Evolutionary conservation across 2,888 invertebrate species (phyloP).

Genomic region (Chirona hameri): DNA sequence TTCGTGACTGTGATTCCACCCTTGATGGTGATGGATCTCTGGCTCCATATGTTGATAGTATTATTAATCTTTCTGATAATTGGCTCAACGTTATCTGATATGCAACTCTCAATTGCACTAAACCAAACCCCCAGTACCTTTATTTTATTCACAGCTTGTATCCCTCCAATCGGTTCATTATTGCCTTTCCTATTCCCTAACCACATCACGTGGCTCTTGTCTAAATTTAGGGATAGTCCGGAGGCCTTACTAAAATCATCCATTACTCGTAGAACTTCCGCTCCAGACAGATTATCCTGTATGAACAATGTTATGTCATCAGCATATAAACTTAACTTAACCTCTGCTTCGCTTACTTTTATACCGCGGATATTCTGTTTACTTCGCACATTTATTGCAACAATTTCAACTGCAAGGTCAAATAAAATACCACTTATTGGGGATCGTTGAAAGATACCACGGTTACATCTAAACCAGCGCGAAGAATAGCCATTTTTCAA

Average conservation of each 20-base stretch:
- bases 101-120: background rate
- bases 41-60: too few relatives aligned
- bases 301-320: background rate
- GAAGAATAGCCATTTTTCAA: background rate
- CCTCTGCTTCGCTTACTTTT: background rate
- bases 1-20: too few relatives aligned
- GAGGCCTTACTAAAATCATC: background rate
- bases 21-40: too few relatives aligned
- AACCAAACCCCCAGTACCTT: background rate
- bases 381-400: background rate
- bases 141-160: background rate
- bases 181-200: background rate
- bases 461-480: background rate
- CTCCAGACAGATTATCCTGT: background rate
- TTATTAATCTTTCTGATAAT: too few relatives aligned
- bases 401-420: background rate
- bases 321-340: background rate
- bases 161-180: background rate
- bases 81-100: too few relatives aligned
- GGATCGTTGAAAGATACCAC: background rate
- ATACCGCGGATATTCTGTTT: background rate
- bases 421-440: background rate
- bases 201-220: background rate
- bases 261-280: background rate
- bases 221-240: background rate